A percentile compares a stretch with the other conserved stretches of the same genome.
These are phyloP conservation scores for Muntiacus reevesi DNA, from an alignment of 2,113 vertebrate genomes.

Conservation along the genomic window DNA sequence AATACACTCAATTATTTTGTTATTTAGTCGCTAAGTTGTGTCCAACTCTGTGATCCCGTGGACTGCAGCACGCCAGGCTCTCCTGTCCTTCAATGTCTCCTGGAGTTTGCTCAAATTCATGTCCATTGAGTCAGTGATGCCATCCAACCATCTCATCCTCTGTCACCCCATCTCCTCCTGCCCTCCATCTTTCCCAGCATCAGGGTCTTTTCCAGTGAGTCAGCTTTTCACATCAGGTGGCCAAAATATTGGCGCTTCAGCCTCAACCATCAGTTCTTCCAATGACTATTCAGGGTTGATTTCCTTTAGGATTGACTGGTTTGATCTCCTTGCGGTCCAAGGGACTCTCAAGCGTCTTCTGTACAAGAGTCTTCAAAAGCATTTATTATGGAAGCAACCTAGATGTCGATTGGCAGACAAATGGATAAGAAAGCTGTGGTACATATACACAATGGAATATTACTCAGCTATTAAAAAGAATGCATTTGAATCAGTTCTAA, in stretches of 20 bases:
- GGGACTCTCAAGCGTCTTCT: background rate
- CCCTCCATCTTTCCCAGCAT: background rate
- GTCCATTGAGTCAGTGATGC: background rate
- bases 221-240: background rate
- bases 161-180: background rate
- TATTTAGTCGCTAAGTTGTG: background rate
- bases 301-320: background rate
- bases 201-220: background rate
- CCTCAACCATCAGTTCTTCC: background rate
- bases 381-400: background rate
- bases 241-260: background rate
- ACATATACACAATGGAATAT: background rate
- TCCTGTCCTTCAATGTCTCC: background rate
- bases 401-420: background rate
- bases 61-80: background rate
- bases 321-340: background rate
- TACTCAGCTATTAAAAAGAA: background rate
- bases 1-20: background rate
- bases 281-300: background rate
- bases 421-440: background rate
- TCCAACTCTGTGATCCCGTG: background rate
- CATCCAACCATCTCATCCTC: background rate
- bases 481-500: background rate
- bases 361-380: background rate
- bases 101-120: background rate